These are phyloP conservation scores for Tenualosa ilisha DNA, from an alignment of 2,797 vertebrate species.

Conservation along the genomic window DNA sequence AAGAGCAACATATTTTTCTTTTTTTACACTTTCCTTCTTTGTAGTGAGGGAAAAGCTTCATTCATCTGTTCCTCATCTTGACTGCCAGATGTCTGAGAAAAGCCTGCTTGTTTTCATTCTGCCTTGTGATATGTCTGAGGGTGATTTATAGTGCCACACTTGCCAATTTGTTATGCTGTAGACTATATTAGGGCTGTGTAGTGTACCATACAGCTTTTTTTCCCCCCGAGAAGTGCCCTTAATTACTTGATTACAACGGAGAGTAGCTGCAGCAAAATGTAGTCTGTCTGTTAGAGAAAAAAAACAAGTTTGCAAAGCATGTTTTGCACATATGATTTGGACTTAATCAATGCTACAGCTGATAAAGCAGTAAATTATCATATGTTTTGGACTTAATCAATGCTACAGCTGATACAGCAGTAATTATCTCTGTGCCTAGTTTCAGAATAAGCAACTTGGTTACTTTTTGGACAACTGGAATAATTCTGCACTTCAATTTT, in stretches of 20 bases:
- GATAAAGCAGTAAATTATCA: too few relatives aligned
- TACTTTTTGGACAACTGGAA: background rate
- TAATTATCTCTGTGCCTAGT: background rate
- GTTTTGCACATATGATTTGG: background rate
- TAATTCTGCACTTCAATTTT: background rate
- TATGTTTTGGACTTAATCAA: too few relatives aligned
- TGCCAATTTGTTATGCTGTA: conserved; percentile 19
- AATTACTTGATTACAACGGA: background rate
- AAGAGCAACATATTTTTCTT: background rate
- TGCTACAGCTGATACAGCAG: background rate
- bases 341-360: background rate
- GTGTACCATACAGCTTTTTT: background rate
- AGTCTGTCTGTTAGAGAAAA: background rate
- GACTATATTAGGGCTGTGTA: background rate
- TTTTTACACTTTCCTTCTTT: conserved; percentile 26
- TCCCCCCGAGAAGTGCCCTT: background rate
- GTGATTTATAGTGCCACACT: conserved; percentile 33
- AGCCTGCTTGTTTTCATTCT: conserved; percentile 38
- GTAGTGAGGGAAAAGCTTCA: conserved; percentile 5
- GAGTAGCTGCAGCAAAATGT: background rate
- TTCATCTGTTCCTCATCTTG: conserved; percentile 49
- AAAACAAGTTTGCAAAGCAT: background rate
- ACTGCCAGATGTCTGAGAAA: conserved; percentile 39
- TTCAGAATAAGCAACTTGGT: background rate
- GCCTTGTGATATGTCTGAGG: conserved; percentile 25